These are phyloP conservation scores for Epizoanthus illoricatus DNA, from an alignment of 92 coral and sea anemone species.

Conservation along the genomic window DNA sequence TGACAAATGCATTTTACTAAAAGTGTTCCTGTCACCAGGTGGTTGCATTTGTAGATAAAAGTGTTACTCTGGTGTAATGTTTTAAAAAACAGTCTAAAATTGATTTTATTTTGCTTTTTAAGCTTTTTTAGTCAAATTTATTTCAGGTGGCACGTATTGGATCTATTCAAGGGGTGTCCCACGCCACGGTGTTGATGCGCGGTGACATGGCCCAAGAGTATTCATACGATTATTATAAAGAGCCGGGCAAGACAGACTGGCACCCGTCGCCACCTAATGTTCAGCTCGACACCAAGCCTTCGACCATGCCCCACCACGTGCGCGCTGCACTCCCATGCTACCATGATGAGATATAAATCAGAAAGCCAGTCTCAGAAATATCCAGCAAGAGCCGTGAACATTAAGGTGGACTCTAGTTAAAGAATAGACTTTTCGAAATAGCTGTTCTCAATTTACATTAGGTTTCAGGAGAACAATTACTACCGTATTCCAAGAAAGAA, in stretches of 20 bases:
- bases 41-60: no score
- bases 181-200: slow-evolving; percentile 1
- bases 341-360: slow-evolving; percentile 4
- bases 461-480: no score
- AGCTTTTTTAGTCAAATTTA: not conserved
- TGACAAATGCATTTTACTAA: no score
- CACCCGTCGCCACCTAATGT: slow-evolving; percentile 30
- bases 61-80: no score
- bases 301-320: slow-evolving; percentile 17
- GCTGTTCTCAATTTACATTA: no score
- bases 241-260: slow-evolving; percentile 21
- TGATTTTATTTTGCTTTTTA: no score
- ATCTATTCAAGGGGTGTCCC: not conserved
- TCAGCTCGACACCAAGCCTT: slow-evolving; percentile 19
- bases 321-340: slow-evolving; percentile 7
- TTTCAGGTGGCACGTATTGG: slow-evolving; percentile 12
- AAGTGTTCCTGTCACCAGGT: no score
- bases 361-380: not conserved
- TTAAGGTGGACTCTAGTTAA: not conserved
- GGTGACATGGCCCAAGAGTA: slow-evolving; percentile 20
- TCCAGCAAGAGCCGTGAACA: not conserved
- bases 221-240: not conserved
- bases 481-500: no score
- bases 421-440: no score
- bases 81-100: no score